These are phyloP conservation scores for Clupea harengus DNA, from an alignment of 2,113 vertebrate species.

Conservation along the genomic window DNA sequence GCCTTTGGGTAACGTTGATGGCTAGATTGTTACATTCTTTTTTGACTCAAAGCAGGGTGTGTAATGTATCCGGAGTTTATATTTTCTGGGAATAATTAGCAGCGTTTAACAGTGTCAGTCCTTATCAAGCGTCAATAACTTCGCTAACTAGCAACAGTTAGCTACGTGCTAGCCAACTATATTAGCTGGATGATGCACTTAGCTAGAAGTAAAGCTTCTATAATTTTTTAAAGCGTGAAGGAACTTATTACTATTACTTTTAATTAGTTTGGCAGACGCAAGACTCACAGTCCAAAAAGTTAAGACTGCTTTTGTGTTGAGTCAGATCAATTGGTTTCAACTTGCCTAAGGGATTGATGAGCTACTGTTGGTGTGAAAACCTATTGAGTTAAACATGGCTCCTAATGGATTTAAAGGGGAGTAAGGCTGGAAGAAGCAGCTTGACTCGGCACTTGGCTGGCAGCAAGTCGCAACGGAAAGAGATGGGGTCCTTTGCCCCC, in stretches of 20 bases:
- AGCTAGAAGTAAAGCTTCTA: neutral
- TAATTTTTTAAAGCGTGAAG: neutral
- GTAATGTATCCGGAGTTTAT: neutral
- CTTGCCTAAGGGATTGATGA: neutral
- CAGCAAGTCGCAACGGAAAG: neutral
- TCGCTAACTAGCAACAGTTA: conserved; percentile 8
- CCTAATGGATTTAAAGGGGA: conserved; percentile 15
- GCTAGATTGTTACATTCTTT: neutral
- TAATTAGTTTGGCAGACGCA: neutral
- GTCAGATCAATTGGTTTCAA: conserved; percentile 7
- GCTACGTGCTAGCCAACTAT: neutral
- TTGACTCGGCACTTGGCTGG: conserved; percentile 1
- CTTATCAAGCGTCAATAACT: conserved; percentile 8
- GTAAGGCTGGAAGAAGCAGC: neutral
- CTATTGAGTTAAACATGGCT: conserved; percentile 18
- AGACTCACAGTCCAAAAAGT: neutral
- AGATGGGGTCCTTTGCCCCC: neutral
- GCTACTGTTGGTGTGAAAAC: neutral
- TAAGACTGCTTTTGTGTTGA: neutral
- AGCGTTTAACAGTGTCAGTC: neutral
- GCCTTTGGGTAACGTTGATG: neutral
- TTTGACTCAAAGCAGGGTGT: neutral
- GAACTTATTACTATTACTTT: neutral
- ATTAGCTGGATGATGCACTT: neutral
- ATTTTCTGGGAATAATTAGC: neutral